Evolutionary conservation across 2,113 vertebrate genomes (phyloP).

Genomic region (Lycocorax pyrrhopterus): DNA sequence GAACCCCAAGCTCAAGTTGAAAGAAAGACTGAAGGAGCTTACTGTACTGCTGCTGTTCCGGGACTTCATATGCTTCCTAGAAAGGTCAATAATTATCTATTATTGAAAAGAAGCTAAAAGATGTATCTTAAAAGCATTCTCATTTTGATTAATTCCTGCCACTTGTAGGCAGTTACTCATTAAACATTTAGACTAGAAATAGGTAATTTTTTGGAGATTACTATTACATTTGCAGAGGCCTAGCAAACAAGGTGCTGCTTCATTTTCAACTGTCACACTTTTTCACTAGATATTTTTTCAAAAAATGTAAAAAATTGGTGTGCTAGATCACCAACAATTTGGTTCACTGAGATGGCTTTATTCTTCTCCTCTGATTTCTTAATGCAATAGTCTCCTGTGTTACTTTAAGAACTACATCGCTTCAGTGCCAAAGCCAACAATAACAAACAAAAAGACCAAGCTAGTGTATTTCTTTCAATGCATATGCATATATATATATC

Average conservation of each 20-base stretch:
- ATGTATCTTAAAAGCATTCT: background rate
- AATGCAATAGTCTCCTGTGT: background rate
- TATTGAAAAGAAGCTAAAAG: conserved; percentile 1
- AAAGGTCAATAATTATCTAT: conserved; percentile 3
- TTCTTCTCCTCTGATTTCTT: background rate
- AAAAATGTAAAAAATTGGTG: background rate
- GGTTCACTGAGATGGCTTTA: background rate
- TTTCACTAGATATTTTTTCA: background rate
- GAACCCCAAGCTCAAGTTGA: background rate
- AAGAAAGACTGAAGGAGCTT: background rate
- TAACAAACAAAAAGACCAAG: background rate
- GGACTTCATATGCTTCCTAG: background rate
- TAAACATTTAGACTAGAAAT: conserved; percentile 11
- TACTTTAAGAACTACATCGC: background rate
- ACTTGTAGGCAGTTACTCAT: background rate
- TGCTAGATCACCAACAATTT: background rate
- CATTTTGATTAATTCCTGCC: conserved; percentile 7
- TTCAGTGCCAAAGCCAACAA: background rate
- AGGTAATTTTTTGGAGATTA: background rate
- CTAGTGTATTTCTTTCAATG: background rate
- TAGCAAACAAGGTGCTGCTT: background rate
- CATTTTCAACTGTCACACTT: background rate
- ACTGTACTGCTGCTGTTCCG: background rate
- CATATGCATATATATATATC: background rate
- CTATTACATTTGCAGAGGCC: background rate